Evolutionary conservation across 2,113 vertebrate genomes (phyloP).

Genomic region (Odontesthes bonariensis): DNA sequence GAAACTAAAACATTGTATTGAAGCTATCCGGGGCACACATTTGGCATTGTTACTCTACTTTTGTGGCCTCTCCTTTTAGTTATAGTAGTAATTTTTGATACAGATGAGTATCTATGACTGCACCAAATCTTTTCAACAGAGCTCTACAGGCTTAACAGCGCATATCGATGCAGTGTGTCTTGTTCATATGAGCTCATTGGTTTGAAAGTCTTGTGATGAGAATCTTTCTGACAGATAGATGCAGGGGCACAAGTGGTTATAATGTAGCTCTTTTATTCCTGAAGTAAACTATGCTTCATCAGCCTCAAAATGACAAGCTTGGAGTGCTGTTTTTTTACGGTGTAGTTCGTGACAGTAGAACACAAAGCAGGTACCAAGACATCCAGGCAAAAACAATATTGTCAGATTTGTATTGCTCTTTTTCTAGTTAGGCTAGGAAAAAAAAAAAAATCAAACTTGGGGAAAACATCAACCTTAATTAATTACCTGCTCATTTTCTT

Average conservation of each 20-base stretch:
- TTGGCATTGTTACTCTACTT: background rate
- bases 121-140: background rate
- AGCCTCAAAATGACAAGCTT: background rate
- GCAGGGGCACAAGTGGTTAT: background rate
- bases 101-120: background rate
- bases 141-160: constrained; percentile 4
- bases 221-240: constrained; percentile 10
- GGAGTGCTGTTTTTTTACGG: background rate
- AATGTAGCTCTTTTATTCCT: background rate
- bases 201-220: constrained; percentile 15
- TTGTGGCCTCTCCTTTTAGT: background rate
- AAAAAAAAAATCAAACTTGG: too few relatives aligned
- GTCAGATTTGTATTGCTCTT: too few relatives aligned
- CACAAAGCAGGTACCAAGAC: too few relatives aligned
- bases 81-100: constrained; percentile 2
- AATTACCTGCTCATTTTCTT: too few relatives aligned
- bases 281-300: background rate
- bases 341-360: background rate
- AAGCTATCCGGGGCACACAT: background rate
- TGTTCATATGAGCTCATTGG: constrained; percentile 6
- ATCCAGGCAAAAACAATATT: too few relatives aligned
- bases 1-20: constrained; percentile 3
- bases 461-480: too few relatives aligned
- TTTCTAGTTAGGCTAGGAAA: too few relatives aligned
- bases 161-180: constrained; percentile 14